Conservation (phyloP, 1,140 invertebrate species). For the Reticulitermes speratus region DNA sequence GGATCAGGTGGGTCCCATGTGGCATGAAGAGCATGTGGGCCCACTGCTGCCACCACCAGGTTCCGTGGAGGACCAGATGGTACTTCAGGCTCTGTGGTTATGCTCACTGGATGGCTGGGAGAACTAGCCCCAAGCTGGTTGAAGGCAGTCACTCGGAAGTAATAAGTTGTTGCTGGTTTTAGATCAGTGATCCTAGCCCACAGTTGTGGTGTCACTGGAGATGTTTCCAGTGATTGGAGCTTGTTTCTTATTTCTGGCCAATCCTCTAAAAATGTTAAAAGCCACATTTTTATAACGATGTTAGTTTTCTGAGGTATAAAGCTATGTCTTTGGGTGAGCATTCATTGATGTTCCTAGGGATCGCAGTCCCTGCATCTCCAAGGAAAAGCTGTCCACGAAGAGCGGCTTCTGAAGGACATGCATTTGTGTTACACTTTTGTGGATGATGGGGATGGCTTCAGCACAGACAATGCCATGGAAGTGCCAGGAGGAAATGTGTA, state of each 20-base stretch:
- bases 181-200: constrained; percentile 41
- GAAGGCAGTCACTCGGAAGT: constrained; percentile 48
- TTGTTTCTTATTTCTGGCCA: not conserved
- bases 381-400: too few relatives aligned
- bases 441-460: too few relatives aligned
- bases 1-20: constrained; percentile 52
- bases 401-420: too few relatives aligned
- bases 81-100: constrained; percentile 45
- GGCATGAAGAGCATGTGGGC: constrained; percentile 45
- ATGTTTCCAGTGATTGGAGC: not conserved
- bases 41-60: constrained; percentile 49
- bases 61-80: constrained; percentile 54
- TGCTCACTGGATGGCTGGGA: constrained; percentile 44
- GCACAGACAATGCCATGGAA: too few relatives aligned
- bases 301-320: too few relatives aligned
- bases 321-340: too few relatives aligned
- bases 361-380: too few relatives aligned
- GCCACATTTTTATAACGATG: too few relatives aligned
- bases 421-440: too few relatives aligned
- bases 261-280: not conserved
- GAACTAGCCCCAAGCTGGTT: constrained; percentile 48
- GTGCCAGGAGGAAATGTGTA: too few relatives aligned
- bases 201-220: not conserved
- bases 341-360: too few relatives aligned
- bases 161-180: constrained; percentile 50